These are phyloP conservation scores for Oreocharis arfaki DNA, from an alignment of 2,113 vertebrate species.

Conservation along the genomic window DNA sequence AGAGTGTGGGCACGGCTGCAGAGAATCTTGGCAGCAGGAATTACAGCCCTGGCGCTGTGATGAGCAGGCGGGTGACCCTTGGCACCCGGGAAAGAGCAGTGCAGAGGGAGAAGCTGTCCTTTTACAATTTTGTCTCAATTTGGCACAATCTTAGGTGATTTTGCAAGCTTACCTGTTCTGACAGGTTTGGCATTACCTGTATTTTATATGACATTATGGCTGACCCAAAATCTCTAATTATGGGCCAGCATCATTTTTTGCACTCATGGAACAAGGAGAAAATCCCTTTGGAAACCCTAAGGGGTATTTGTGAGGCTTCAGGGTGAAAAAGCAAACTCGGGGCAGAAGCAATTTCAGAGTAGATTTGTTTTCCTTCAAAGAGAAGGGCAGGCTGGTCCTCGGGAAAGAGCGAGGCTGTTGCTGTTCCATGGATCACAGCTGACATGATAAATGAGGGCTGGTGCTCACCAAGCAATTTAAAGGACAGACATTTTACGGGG, in stretches of 20 bases:
- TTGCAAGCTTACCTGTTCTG: not conserved
- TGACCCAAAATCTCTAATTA: not conserved
- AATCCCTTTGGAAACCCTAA: not conserved
- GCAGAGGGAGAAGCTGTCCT: not conserved
- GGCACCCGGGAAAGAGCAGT: accelerated
- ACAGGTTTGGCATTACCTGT: not conserved
- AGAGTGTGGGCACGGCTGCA: accelerated
- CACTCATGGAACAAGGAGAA: not conserved
- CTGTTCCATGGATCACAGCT: not conserved
- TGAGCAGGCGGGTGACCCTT: not conserved
- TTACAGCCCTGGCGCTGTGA: not conserved
- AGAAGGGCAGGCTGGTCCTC: accelerated
- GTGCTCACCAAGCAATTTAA: not conserved
- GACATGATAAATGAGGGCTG: not conserved
- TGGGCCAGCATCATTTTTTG: not conserved
- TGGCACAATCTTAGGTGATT: not conserved
- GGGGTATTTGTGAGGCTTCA: not conserved
- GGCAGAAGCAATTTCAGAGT: accelerated
- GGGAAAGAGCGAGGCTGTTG: not conserved
- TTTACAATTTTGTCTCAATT: not conserved
- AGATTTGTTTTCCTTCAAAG: not conserved
- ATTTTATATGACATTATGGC: not conserved
- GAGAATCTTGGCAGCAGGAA: not conserved
- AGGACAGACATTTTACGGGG: not conserved
- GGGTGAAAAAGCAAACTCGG: not conserved